Base-by-base conservation (phyloP, 2,888 invertebrate species). In the Acanthococcus lagerstroemiae region DNA sequence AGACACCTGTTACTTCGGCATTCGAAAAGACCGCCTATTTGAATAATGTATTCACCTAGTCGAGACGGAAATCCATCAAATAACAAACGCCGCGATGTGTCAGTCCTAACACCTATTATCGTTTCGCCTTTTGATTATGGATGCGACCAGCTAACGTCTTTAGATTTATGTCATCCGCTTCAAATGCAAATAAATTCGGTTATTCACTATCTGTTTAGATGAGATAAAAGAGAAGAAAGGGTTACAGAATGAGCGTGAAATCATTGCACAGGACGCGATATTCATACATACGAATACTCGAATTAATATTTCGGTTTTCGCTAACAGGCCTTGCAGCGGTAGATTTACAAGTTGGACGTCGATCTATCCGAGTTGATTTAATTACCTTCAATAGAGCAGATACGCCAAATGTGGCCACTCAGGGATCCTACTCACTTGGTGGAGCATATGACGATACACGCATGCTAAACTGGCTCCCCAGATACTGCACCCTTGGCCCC, bases 151-250 rank as follows among this genome's bases (percentile, higher is more conserved):
- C 61, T 48, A 46, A 48, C 60, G 45, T 60, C 61, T 52, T 21
- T 61, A 61, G 61, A 61, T 61, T 61, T 61, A 61, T 61, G 61
- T 61, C 61, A 61, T 61, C 50, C 61, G 61, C 52, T 61, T 61
- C 61, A 61, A 61, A 61, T 61, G 61, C 61, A 61, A 61, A 61
- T 61, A 61, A 61, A 61, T 61, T 61, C 61, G 61, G 61, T 61
- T 61, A 61, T 61, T 61, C 61, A 61, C 61, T 61, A 60, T 27
- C 60, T 60, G 24, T 52, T 52, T 52, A 52, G 24, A 52, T 15
- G 24, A 24, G 15, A 24, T 9, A 48, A 52, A 3, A 52, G 52
- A 52, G 3, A 52, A 52, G 52, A 52, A 52, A 52, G n/a, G 37
- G n/a, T 15, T 21, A 21, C 22, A 37, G 22, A 52, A 52, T 52